Base-by-base conservation (phyloP, 2,113 vertebrate species). In the Cacatua alba region DNA sequence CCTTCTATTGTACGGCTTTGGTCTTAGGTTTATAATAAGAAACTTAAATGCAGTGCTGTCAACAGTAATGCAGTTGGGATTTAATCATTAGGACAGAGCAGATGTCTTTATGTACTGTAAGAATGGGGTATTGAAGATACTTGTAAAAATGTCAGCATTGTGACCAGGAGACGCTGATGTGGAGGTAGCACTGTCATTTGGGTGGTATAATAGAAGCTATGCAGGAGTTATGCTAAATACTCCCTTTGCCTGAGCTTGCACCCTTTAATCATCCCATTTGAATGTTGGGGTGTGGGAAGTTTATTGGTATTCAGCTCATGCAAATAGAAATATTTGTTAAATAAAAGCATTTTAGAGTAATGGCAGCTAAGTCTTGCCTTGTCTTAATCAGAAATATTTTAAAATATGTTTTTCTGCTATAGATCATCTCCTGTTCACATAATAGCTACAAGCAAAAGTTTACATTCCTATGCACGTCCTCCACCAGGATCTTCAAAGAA, bases 401-500 rank as follows among this genome's bases (percentile, higher is more conserved):
- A 35, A 95, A 97, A 93, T 59, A 25, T 2, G 3, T 35, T 80
- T 46, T 95, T 94, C 95, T 95, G 3, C 96, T 97, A 82, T 96
- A 99, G 99, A 98, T 99, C 99, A 97, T 99, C 99, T 98, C 99
- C 99, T 94, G 99, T 99, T 95, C 99, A 99, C 97, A 99, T 99
- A 97, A 99, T 99, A 98, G 99, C 99, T 97, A 99, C 97, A 97
- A 99, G 99, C 97, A 99, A 99, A 98, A 99, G 99, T 99, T 99
- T 99, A 99, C 99, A 99, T 99, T 99, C 99, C 98, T 99, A 99
- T 67, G 99, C 99, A 84, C 99, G 99, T 74, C 99, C 99, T 88
- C 99, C 99, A 33, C 98, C 99, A 92, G 98, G 98, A 94, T 98
- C 98, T 88, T 98, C 99, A 53, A 99, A 98, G 97, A 96, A 97